These are phyloP conservation scores for Ochropleura leucogaster DNA, from an alignment of 2,888 invertebrate genomes.

Conservation along the genomic window DNA sequence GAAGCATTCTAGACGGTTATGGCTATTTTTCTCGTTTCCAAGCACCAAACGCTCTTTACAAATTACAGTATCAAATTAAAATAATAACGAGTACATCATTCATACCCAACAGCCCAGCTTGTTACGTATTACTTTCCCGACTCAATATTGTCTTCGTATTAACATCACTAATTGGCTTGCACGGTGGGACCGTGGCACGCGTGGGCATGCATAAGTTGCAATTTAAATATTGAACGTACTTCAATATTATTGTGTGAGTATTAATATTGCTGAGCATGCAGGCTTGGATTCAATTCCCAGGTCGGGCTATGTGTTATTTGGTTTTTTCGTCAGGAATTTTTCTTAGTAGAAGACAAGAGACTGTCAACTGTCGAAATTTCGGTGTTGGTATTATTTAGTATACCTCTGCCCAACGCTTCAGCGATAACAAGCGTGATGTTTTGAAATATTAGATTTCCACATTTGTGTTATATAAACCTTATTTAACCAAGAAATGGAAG, in stretches of 20 bases:
- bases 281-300: background rate
- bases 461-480: too few relatives aligned
- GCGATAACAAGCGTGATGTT: background rate
- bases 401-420: background rate
- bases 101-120: background rate
- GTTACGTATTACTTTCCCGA: constrained; percentile 24
- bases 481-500: too few relatives aligned
- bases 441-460: background rate
- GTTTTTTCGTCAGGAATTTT: background rate
- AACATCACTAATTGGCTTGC: constrained; percentile 49
- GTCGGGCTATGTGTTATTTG: background rate
- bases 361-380: background rate
- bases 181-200: constrained; percentile 13
- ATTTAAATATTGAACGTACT: constrained; percentile 34
- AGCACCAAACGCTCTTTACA: background rate
- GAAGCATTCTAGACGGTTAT: background rate
- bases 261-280: background rate
- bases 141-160: constrained; percentile 40
- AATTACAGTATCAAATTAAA: background rate
- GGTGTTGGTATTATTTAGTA: background rate
- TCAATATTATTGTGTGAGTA: constrained; percentile 11
- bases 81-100: background rate
- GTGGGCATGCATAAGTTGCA: constrained; percentile 32
- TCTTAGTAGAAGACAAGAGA: background rate
- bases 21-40: background rate